A percentile compares a stretch with the other conserved stretches of the same genome.
Conservation (phyloP, 2,888 invertebrate species). For the Metacarcinus magister region DNA sequence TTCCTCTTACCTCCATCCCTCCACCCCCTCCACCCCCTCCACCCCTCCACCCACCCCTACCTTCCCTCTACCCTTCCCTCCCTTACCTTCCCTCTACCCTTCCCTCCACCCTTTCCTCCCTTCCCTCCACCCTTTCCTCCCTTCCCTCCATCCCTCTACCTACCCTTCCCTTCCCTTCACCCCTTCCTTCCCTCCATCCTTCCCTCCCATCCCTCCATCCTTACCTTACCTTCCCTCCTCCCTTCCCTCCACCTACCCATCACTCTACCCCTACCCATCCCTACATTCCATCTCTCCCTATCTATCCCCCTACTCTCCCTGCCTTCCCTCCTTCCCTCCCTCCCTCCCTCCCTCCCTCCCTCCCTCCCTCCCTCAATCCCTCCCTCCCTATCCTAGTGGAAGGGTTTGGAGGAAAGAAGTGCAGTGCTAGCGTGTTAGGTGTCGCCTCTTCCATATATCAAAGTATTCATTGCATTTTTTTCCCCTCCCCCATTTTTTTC, state of each 20-base stretch:
- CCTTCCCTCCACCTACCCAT: not conserved
- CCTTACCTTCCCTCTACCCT: not conserved
- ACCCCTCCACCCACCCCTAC: not conserved
- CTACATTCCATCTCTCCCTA: not conserved
- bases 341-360: not conserved
- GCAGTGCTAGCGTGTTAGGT: conserved; percentile 8
- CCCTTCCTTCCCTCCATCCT: not conserved
- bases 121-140: not conserved
- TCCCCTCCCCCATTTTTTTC: not conserved
- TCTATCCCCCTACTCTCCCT: too few species aligned
- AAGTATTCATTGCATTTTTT: not conserved
- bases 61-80: not conserved
- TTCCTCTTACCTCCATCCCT: not conserved
- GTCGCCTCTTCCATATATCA: not conserved
- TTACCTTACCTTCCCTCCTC: not conserved
- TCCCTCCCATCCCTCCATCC: not conserved
- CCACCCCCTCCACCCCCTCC: not conserved
- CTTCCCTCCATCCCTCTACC: not conserved
- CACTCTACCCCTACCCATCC: too few species aligned
- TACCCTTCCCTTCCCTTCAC: not conserved
- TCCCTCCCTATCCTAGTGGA: not conserved
- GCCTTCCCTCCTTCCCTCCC: not conserved
- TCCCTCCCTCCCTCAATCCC: not conserved
- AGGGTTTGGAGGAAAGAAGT: not conserved
- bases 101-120: not conserved